phyloP scores from a whole-genome alignment of 1,140 invertebrate genomes.

The Laupala kohalensis region DNA sequence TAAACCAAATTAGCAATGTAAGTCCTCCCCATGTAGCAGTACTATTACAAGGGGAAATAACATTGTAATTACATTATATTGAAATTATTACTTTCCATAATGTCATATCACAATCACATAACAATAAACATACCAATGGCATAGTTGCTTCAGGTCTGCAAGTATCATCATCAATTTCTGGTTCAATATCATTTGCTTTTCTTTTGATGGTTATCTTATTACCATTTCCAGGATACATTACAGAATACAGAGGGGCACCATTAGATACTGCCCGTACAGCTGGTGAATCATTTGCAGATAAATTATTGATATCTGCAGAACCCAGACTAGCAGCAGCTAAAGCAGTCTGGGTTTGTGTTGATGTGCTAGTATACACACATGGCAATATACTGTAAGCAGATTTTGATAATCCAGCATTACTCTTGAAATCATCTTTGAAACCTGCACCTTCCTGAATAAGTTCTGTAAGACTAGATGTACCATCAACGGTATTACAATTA shows the following conservation, averaged over 20 bases:
- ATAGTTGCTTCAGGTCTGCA: constrained; percentile 5
- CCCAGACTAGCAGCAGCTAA: constrained; percentile 1
- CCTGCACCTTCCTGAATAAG: constrained; percentile 65
- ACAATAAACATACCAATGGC: neutral
- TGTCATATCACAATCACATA: too few species aligned
- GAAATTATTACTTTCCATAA: too few species aligned
- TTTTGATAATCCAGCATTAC: constrained; percentile 49
- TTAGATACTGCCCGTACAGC: constrained; percentile 45
- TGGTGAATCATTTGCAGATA: constrained; percentile 24
- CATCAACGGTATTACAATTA: constrained; percentile 30
- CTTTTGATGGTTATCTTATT: constrained; percentile 73
- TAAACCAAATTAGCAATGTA: too few species aligned
- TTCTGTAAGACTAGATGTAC: constrained; percentile 47
- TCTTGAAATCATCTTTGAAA: constrained; percentile 63
- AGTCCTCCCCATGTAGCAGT: too few species aligned
- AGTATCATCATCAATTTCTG: neutral
- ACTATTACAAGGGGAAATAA: too few species aligned
- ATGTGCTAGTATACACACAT: constrained; percentile 55
- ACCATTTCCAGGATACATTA: constrained; percentile 60
- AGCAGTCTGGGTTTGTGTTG: constrained; percentile 35
- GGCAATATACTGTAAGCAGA: constrained; percentile 58
- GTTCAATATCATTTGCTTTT: constrained; percentile 41
- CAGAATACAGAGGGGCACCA: constrained; percentile 59
- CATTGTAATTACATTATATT: too few species aligned
- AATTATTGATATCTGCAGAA: constrained; percentile 1